Evolutionary conservation across 2,888 invertebrate species (phyloP), one percentile per base, ranked within the genome.

Genomic region (Gibbula magus): DNA sequence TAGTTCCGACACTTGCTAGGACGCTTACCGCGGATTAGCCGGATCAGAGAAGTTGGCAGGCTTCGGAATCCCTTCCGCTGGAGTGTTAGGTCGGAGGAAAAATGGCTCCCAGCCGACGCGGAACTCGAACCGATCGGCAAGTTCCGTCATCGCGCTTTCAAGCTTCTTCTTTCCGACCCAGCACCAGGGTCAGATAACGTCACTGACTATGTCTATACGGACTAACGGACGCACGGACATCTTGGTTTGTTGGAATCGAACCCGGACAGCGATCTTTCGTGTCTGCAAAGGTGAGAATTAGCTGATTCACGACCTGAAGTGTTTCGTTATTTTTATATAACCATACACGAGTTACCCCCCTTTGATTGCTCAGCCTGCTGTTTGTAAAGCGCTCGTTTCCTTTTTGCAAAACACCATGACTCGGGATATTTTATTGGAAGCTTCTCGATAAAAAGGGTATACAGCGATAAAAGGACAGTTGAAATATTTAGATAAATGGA

Each of bases 121-220:
- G 86, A 92, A 91, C 80, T 88, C 88, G 80, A 85, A 87, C 70
- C 83, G 79, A 61, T 88, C 86, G 80, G 81, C 83, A 81, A 86
- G 76, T 79, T 78, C 52, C 29, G 54, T 83, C 89, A 91, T 90
- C 8, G 90, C 91, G 7, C 85, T 81, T 83, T 92, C 92, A 86
- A 92, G 85, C 52, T 88, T 89, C 80, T 88, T 85, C 85, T 92
- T 92, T 29, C 90, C 91, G 81, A 92, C 89, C 91, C 91, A 92
- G 83, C 92, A 91, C 91, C 91, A 92, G 20, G 92, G 92, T 88
- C 92, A 92, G 75, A 91, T 89, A 25, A 92, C 83, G 77, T 92
- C 92, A 77, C 91, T 91, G 22, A 91, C 88, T 4, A 91, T 82
- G 79, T 89, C 88, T 18, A 91, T 84, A 51, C 87, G 81, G 1